phyloP scores from a whole-genome alignment of 2,797 vertebrate species.

The Myotis vivesi region DNA sequence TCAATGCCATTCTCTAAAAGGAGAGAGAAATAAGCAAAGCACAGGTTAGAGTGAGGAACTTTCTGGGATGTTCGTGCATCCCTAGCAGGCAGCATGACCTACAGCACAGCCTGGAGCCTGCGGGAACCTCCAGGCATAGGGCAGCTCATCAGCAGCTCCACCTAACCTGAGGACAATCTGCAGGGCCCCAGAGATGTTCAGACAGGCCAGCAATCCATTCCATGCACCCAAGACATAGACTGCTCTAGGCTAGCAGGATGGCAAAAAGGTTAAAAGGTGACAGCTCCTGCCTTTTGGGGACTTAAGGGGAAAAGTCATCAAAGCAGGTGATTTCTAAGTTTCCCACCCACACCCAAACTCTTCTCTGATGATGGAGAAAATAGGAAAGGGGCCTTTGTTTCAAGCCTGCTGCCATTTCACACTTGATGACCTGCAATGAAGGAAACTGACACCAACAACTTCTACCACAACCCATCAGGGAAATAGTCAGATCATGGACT shows the following conservation, averaged over 20 bases:
- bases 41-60: background rate
- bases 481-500: background rate
- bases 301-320: background rate
- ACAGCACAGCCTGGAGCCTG: background rate
- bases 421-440: background rate
- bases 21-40: constrained; percentile 55
- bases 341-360: background rate
- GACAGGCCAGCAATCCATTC: background rate
- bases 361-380: background rate
- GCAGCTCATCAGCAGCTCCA: background rate
- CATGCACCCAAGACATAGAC: background rate
- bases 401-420: background rate
- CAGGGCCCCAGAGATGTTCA: background rate
- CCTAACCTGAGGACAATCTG: background rate
- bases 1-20: constrained; percentile 98
- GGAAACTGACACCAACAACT: background rate
- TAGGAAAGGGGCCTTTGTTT: background rate
- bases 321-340: background rate
- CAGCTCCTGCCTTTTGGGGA: background rate
- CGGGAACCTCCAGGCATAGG: background rate
- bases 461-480: background rate
- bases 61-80: background rate
- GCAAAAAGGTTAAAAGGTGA: background rate
- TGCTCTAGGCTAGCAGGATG: background rate
- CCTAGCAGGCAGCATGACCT: background rate